These are phyloP conservation scores for Podabrus alpinus DNA, from an alignment of 2,888 invertebrate genomes.

Conservation along the genomic window DNA sequence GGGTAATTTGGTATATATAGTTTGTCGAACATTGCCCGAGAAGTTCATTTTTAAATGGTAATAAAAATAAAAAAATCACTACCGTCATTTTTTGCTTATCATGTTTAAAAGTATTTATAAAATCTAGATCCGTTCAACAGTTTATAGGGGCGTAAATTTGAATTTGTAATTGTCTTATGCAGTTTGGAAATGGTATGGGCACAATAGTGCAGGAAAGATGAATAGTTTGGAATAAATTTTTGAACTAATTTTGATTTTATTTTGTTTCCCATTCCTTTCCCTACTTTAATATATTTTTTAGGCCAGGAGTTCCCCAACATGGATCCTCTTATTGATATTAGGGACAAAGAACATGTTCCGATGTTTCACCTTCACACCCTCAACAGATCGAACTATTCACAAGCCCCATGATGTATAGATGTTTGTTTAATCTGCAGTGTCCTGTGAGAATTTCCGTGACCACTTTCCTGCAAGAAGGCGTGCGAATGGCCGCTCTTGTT, in stretches of 20 bases:
- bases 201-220: constrained; percentile 35
- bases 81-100: constrained; percentile 43
- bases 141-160: constrained; percentile 39
- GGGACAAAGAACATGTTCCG: no score
- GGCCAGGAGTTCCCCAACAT: no score
- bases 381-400: no score
- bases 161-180: constrained; percentile 32
- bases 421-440: no score
- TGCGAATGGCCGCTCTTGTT: no score
- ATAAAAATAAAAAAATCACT: constrained; percentile 25
- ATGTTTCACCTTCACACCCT: no score
- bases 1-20: neutral
- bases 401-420: no score
- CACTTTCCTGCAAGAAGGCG: no score
- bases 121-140: constrained; percentile 50
- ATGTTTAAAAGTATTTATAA: constrained; percentile 34
- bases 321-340: no score
- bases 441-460: no score
- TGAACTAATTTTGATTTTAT: constrained; percentile 23
- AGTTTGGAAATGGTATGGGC: constrained; percentile 32
- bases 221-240: constrained; percentile 39
- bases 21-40: constrained; percentile 45
- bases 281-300: no score
- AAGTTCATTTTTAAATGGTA: constrained; percentile 49
- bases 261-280: neutral